Evolutionary conservation across 2,888 invertebrate species (phyloP), one percentile per base, ranked within the genome.

Genomic region (Carterocephalus palaemon): DNA sequence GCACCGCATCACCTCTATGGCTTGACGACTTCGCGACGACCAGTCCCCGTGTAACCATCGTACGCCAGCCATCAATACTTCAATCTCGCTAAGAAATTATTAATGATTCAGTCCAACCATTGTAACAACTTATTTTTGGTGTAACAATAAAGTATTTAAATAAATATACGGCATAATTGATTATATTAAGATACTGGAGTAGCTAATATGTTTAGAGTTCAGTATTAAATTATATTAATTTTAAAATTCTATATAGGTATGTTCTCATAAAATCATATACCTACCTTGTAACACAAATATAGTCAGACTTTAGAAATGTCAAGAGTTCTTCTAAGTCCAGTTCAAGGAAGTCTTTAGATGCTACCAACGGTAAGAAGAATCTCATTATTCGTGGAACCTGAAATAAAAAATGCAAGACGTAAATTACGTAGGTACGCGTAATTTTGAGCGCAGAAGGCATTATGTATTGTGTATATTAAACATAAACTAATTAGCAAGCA

Each of bases 1-100:
- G 65, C 93, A 93, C 1, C 88, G 84, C 75, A 94, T 84, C 0
- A 95, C 84, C 4, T 91, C 89, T 0, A 90, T 74, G 12, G 91
- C 81, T 49, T 86, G 64, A 10, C 78, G 70, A 10, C 89, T 85
- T 1, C 95, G 88, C 1, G 85, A 75, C 0, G 88, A 63, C 93
- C 93, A 94, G 58, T 93, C 89, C 33, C 90, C 88, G 67, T 91
- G 90, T 12, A 95, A 67, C 95, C 95, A 95, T 10, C 94, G 88
- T 0, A 94, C 91, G 0, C 92, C 94, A 0, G 94, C 90, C 92
- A 95, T 93, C 26, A 94, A 88, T 0, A 94, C 90, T 74, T 94
- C 92, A 83, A 92, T 90, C 75, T 93, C 93, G 49, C 85, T 78
- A 40, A 24, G 55, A 51, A n/a, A n/a, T n/a, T n/a, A 15, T 13